Base-by-base conservation (phyloP, 2,797 vertebrate species). In the Mus caroli region DNA sequence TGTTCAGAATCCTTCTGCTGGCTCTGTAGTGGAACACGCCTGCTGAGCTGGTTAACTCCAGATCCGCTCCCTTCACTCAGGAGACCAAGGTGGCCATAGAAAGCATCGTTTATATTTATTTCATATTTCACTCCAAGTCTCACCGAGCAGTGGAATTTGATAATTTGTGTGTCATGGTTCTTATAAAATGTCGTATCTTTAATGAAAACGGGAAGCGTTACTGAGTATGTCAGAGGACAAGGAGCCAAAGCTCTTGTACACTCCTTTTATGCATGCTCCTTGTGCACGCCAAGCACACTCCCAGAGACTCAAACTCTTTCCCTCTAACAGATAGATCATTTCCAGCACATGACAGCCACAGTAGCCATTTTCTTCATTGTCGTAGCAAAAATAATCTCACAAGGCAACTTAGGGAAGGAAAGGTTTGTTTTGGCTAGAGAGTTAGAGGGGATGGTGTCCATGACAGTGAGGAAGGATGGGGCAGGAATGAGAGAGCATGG, bases 281-380 rank as follows among this genome's bases (percentile, higher is more conserved):
- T n/a, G 15, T n/a, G 17, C 15, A 69, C 34, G n/a, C 34, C 19
- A 69, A n/a, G 34, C 19, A 7, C 8, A n/a, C 15, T 69, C 34
- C 34, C 67, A 69, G 67, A 19, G 34, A 69, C 9, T 9, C 15
- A 69, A 69, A 40, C 84, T 52, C 80, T 87, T 46, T 56, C 84
- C 83, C 80, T 54, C 56, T 7, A 52, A 75, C 14, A 86, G 86
- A 92, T 26, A 28, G 67, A 94, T 88, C 58, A 50, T 43, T 85
- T 64, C 26, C 43, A 56, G 15, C 69, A 26, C 20, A 20, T 3
- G 43, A 34, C n/a, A 31, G 34, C 37, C 15, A 1, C 28, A 58
- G 17, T 62, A 9, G 7, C 26, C 26, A 43, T 3, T 43, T 43
- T 60, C 26, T 37, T 83, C 56, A 10, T 15, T 17, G 79, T 28